These are phyloP conservation scores for Champsocephalus gunnari DNA, from an alignment of 2,797 vertebrate genomes.

Conservation along the genomic window DNA sequence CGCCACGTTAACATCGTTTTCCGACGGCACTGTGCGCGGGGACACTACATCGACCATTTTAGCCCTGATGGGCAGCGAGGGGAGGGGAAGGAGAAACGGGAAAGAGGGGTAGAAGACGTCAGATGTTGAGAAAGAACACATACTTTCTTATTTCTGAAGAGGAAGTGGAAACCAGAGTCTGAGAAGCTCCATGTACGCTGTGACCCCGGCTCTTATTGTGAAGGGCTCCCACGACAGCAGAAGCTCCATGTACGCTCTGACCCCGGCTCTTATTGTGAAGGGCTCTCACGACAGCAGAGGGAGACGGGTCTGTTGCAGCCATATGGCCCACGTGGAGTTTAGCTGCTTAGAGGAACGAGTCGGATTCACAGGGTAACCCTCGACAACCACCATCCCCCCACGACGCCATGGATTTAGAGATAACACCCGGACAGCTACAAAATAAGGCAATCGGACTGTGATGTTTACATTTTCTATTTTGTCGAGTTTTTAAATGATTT, in stretches of 20 bases:
- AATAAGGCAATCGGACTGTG: too few relatives aligned
- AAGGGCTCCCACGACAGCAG: constrained; percentile 18
- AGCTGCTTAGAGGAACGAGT: constrained; percentile 36
- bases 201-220: constrained; percentile 5
- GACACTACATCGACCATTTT: constrained; percentile 88
- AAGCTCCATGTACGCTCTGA: too few relatives aligned
- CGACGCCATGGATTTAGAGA: not conserved
- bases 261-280: constrained; percentile 12
- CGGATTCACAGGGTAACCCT: not conserved
- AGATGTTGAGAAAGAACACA: not conserved
- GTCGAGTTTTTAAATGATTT: too few relatives aligned
- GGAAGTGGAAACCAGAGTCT: not conserved
- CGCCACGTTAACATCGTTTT: constrained; percentile 88
- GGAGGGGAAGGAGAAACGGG: not conserved
- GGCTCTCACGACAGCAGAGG: constrained; percentile 18
- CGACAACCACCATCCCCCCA: not conserved
- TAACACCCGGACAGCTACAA: too few relatives aligned
- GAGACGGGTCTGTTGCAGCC: constrained; percentile 35
- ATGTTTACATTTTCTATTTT: too few relatives aligned
- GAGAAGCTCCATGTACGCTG: too few relatives aligned
- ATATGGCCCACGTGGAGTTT: constrained; percentile 30
- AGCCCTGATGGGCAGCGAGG: constrained; percentile 73
- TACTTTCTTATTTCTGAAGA: not conserved
- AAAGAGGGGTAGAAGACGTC: constrained; percentile 4
- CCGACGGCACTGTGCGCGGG: constrained; percentile 85